These are phyloP conservation scores for Poecilus cupreus DNA, from an alignment of 2,888 invertebrate species.

Conservation along the genomic window DNA sequence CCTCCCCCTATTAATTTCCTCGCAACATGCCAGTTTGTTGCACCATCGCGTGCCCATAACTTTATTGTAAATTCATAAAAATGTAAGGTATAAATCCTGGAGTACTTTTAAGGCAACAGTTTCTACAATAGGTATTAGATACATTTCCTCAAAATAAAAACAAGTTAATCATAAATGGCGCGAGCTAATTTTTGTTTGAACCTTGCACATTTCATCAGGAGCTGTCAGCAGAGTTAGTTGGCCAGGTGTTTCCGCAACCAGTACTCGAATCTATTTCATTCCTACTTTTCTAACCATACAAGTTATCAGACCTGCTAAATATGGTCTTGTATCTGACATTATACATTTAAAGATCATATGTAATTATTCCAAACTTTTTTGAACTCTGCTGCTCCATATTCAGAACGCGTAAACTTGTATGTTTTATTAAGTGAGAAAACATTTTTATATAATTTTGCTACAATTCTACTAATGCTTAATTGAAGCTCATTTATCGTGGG, in stretches of 20 bases:
- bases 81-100: background rate
- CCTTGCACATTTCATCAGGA: conserved; percentile 16
- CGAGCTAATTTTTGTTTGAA: conserved; percentile 13
- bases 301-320: conserved; percentile 37
- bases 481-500: background rate
- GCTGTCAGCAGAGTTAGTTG: background rate
- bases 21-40: background rate
- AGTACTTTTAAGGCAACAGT: conserved; percentile 17
- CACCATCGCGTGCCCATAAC: conserved; percentile 12
- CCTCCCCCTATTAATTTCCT: background rate
- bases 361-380: conserved; percentile 44
- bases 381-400: conserved; percentile 33
- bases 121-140: conserved; percentile 24
- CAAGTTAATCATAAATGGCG: conserved; percentile 5
- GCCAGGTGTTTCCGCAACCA: conserved; percentile 44
- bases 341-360: conserved; percentile 26
- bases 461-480: background rate
- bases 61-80: conserved; percentile 17
- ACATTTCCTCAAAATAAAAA: conserved; percentile 37
- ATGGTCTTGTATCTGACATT: conserved; percentile 32
- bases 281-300: background rate
- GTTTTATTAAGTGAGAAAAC: conserved; percentile 21
- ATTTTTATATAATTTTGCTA: background rate
- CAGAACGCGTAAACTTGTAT: background rate
- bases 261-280: conserved; percentile 17